Conservation (phyloP, 1,140 invertebrate genomes). For the Halyomorpha halys region DNA sequence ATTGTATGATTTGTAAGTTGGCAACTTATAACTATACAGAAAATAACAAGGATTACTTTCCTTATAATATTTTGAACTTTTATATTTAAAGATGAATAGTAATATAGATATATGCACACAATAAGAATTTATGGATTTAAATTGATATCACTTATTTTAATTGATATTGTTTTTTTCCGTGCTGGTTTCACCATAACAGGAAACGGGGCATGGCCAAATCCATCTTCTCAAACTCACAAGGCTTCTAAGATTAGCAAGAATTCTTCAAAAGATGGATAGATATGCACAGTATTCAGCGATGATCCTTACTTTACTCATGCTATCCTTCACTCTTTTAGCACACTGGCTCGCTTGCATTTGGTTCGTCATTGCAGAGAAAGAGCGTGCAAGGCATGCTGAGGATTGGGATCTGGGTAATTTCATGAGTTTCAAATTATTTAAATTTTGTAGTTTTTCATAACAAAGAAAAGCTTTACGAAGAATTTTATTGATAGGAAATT, state of each 20-base stretch:
- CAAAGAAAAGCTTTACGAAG: too few species aligned
- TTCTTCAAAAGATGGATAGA: conserved; percentile 96
- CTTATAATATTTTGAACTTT: too few species aligned
- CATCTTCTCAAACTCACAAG: conserved; percentile 93
- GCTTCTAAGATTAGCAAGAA: conserved; percentile 75
- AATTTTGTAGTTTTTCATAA: too few species aligned
- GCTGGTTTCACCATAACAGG: conserved; percentile 5
- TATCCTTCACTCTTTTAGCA: conserved; percentile 88
- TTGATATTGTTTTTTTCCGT: too few species aligned
- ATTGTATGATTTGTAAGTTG: too few species aligned
- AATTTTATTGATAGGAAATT: too few species aligned
- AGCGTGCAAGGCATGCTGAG: conserved; percentile 55
- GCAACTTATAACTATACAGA: too few species aligned
- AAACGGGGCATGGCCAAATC: conserved; percentile 56
- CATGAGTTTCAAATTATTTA: neutral
- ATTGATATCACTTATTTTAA: too few species aligned
- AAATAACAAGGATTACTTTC: too few species aligned
- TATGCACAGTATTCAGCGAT: conserved; percentile 95
- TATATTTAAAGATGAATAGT: too few species aligned
- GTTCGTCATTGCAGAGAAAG: conserved; percentile 92
- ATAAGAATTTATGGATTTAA: too few species aligned
- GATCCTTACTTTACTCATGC: conserved; percentile 90
- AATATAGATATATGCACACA: too few species aligned
- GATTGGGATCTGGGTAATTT: conserved; percentile 66
- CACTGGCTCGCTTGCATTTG: conserved; percentile 99